phyloP scores from a whole-genome alignment of 1,140 invertebrate species.

The Episyrphus balteatus region DNA sequence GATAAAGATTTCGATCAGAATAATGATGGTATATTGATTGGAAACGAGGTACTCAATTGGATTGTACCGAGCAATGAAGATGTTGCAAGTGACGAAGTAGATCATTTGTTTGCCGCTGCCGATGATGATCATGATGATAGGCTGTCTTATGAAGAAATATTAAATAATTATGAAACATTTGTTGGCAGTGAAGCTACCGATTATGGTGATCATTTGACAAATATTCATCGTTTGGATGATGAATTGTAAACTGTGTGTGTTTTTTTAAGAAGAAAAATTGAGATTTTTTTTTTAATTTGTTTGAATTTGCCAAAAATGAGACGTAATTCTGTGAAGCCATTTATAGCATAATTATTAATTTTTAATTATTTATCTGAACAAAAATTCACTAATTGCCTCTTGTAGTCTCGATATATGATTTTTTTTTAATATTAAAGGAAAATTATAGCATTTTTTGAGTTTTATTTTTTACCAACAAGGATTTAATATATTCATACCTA shows the following conservation, averaged over 20 bases:
- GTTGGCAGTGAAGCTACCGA: constrained; percentile 95
- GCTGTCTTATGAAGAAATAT: constrained; percentile 75
- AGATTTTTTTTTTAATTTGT: too few species aligned
- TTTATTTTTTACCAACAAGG: too few species aligned
- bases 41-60: constrained; percentile 78
- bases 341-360: too few species aligned
- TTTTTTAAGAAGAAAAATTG: background rate
- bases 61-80: constrained; percentile 84
- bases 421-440: too few species aligned
- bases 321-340: too few species aligned
- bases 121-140: constrained; percentile 80
- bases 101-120: constrained; percentile 79
- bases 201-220: constrained; percentile 80
- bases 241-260: constrained; percentile 50
- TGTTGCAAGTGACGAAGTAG: constrained; percentile 81
- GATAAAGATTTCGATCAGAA: constrained; percentile 79
- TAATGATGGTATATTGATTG: constrained; percentile 69
- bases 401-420: too few species aligned
- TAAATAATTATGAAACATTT: constrained; percentile 83
- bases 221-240: constrained; percentile 65
- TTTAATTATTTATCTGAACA: too few species aligned
- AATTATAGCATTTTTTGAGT: too few species aligned
- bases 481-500: too few species aligned
- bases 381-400: too few species aligned
- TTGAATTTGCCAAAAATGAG: too few species aligned